Conservation (phyloP, 2,797 vertebrate species). For the Falco cherrug region DNA sequence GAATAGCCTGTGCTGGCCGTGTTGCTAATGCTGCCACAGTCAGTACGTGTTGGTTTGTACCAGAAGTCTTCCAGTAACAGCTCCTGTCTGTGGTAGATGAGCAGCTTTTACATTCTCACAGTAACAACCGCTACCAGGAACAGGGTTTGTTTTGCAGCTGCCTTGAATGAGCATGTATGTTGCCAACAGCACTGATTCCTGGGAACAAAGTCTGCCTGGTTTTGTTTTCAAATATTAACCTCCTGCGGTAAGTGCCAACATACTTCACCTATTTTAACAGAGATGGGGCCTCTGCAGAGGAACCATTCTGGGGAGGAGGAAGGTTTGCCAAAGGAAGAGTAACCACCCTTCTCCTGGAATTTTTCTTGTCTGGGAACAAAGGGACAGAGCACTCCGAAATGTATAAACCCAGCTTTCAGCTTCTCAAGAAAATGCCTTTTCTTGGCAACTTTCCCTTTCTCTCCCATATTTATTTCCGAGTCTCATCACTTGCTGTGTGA, state of each 20-base stretch:
- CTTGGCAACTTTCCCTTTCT: not conserved
- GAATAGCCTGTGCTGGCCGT: not conserved
- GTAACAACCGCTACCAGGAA: not conserved
- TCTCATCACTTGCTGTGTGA: not conserved
- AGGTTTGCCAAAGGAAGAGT: not conserved
- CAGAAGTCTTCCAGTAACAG: not conserved
- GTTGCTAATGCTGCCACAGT: not conserved
- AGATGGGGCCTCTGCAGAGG: not conserved
- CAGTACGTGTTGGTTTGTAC: not conserved
- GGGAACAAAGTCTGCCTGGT: constrained; percentile 26
- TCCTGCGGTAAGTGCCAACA: not conserved
- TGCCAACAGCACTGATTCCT: constrained; percentile 4
- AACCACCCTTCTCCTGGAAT: not conserved
- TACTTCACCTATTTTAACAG: not conserved
- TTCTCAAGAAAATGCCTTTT: not conserved
- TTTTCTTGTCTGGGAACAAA: not conserved
- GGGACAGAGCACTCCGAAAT: not conserved
- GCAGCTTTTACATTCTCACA: not conserved
- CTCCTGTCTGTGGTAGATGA: not conserved
- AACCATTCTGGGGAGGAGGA: not conserved
- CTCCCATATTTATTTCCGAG: constrained; percentile 17
- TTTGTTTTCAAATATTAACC: constrained; percentile 34
- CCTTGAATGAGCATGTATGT: not conserved
- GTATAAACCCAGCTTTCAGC: not conserved
- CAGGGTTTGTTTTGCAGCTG: constrained; percentile 32